Percentiles rank a stretch among this genome's conserved stretches.
Evolutionary conservation across 2,797 vertebrate species (phyloP).

Genomic region (Buceros bicornis): DNA sequence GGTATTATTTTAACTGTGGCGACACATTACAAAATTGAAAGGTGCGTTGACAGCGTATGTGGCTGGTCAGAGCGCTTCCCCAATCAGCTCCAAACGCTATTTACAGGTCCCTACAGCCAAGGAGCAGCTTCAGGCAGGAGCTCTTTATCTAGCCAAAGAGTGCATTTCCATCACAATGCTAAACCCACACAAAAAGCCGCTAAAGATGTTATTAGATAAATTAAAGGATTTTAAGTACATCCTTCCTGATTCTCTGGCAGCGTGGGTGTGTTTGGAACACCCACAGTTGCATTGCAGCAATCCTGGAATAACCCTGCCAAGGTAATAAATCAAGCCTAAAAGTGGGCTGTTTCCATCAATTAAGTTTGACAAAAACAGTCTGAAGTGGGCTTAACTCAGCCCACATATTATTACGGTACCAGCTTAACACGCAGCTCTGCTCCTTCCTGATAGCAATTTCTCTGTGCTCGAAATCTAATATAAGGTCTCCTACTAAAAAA

Average conservation of each 20-base stretch:
- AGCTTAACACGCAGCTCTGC: constrained; percentile 42
- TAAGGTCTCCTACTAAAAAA: constrained; percentile 19
- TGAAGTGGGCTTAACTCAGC: constrained; percentile 61
- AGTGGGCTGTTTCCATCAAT: constrained; percentile 67
- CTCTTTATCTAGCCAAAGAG: constrained; percentile 46
- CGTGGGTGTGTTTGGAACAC: constrained; percentile 73
- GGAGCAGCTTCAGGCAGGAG: not conserved
- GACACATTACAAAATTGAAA: not conserved
- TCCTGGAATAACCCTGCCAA: constrained; percentile 66
- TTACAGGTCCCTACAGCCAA: constrained; percentile 6
- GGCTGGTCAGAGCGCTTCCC: not conserved
- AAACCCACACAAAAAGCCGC: constrained; percentile 77
- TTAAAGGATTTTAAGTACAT: constrained; percentile 80
- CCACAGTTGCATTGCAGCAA: constrained; percentile 74
- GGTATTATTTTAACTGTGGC: not conserved
- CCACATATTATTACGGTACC: constrained; percentile 45
- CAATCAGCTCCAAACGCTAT: not conserved
- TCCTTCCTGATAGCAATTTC: constrained; percentile 49
- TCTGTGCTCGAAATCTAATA: constrained; percentile 57
- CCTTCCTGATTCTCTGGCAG: constrained; percentile 76
- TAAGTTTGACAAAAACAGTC: constrained; percentile 63
- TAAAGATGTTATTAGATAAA: constrained; percentile 82
- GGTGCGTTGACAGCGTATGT: not conserved
- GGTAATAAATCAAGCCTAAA: constrained; percentile 71
- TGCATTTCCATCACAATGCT: constrained; percentile 76